These are phyloP conservation scores for Aphrophora alni DNA, from an alignment of 2,888 invertebrate genomes.

Conservation along the genomic window DNA sequence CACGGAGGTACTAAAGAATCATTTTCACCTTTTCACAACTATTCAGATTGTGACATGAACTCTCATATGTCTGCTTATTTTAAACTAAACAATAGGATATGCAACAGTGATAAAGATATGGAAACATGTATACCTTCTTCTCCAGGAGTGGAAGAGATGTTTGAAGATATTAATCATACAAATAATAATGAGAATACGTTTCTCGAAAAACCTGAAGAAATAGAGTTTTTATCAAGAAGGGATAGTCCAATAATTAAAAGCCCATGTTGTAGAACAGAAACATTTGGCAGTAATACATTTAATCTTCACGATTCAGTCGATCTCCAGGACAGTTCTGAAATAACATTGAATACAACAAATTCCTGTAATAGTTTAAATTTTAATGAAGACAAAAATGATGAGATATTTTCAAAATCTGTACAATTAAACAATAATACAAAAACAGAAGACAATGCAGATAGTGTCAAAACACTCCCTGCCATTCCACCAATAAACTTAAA, in stretches of 20 bases:
- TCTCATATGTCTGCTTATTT: slow-evolving; percentile 11
- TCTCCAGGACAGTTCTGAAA: not conserved
- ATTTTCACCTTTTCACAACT: slow-evolving; percentile 25
- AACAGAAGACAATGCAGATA: not conserved
- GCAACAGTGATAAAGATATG: not conserved
- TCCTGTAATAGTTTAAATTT: not conserved
- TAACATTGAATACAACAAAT: not conserved
- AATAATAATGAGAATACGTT: slow-evolving; percentile 9
- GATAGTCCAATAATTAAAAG: not conserved
- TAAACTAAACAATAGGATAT: slow-evolving; percentile 24
- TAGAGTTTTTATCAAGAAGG: not conserved
- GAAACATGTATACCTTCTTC: slow-evolving; percentile 25
- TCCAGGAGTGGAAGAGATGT: slow-evolving; percentile 32
- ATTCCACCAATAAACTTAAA: slow-evolving; percentile 32
- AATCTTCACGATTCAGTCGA: not conserved
- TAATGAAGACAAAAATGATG: not conserved
- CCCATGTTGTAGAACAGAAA: not conserved
- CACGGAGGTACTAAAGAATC: slow-evolving; percentile 9
- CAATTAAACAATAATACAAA: not conserved
- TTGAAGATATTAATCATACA: slow-evolving; percentile 32
- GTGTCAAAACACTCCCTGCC: slow-evolving; percentile 13
- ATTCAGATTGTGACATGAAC: slow-evolving; percentile 33
- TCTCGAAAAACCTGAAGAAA: not conserved
- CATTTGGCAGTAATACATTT: not conserved
- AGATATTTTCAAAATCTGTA: not conserved